Base-by-base conservation (phyloP, 2,113 vertebrate species). In the Corythoichthys intestinalis region DNA sequence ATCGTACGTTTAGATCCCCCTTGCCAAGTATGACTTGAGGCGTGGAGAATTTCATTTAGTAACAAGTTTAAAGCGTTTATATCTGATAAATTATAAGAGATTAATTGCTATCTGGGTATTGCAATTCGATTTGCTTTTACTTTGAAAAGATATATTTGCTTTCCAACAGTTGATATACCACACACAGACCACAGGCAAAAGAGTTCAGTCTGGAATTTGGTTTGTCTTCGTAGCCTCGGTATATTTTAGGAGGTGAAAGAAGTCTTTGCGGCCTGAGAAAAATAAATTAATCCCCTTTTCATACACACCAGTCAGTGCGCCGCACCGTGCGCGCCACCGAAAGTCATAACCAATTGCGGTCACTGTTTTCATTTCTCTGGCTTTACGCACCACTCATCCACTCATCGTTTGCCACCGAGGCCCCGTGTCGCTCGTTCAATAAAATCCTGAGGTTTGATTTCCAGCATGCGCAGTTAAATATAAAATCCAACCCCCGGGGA, bases 281-380 rank as follows among this genome's bases (percentile, higher is more conserved):
- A 35, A 66, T 77, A 74, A 35, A 66, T 78, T 76, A 70, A 84
- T 80, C 80, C 67, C 41, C 63, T 50, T 76, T 53, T 20, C 39
- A 60, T 17, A 80, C 65, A 68, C 74, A 84, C 66, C 71, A 81
- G 67, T 77, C 62, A 77, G 65, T 48, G 80, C 80, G 88, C 65
- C 66, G 74, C 80, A 71, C 74, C 79, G 82, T 81, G 68, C 81
- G 70, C 63, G 73, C 70, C 88, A 80, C 64, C 52, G 73, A 72
- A 76, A 80, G 76, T 84, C 78, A 79, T 83, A 85, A 62, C 84
- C 62, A 72, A 69, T 47, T 86, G 79, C 69, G 78, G 83, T 79
- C 80, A 78, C 69, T 77, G 72, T 68, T 76, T 61, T 72, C 73
- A 77, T 85, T 85, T 66, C 82, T 82, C 71, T 28, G 63, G 66